A percentile compares a stretch with the other conserved stretches of the same genome.
Conservation (phyloP, 2,888 invertebrate species). For the Cephus pygmeus region DNA sequence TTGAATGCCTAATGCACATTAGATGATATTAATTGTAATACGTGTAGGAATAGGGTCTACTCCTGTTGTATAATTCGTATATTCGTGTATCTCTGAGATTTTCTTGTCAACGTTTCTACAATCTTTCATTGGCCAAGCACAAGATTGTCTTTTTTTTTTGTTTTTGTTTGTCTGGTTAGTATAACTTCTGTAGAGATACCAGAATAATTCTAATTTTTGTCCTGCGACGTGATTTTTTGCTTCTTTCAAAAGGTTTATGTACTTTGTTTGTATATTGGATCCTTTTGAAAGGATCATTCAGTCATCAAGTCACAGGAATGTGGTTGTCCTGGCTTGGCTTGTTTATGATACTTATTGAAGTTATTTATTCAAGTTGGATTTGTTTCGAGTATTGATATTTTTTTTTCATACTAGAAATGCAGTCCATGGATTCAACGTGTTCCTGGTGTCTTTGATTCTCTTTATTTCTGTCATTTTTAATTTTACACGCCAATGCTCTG, state of each 20-base stretch:
- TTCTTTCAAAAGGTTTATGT: background rate
- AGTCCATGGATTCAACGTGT: background rate
- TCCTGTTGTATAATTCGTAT: background rate
- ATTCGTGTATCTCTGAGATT: background rate
- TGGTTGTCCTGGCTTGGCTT: slow-evolving; percentile 19
- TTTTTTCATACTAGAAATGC: background rate
- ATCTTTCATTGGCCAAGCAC: background rate
- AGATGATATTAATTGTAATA: background rate
- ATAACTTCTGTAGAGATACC: background rate
- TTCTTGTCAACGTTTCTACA: background rate
- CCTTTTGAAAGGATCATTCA: background rate
- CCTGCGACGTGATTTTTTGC: background rate
- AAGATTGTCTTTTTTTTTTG: background rate
- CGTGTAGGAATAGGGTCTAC: background rate
- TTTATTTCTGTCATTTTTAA: background rate
- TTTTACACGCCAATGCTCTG: background rate
- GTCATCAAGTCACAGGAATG: slow-evolving; percentile 2
- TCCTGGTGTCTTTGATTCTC: slow-evolving; percentile 2
- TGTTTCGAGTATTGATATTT: background rate
- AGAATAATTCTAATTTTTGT: background rate
- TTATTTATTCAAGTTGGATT: background rate
- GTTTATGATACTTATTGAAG: slow-evolving; percentile 8
- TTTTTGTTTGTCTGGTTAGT: background rate
- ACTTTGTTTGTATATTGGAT: background rate
- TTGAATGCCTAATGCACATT: slow-evolving; percentile 6